These are phyloP conservation scores for Sylvilagus bachmani DNA, from an alignment of 2,113 vertebrate species.

Conservation along the genomic window DNA sequence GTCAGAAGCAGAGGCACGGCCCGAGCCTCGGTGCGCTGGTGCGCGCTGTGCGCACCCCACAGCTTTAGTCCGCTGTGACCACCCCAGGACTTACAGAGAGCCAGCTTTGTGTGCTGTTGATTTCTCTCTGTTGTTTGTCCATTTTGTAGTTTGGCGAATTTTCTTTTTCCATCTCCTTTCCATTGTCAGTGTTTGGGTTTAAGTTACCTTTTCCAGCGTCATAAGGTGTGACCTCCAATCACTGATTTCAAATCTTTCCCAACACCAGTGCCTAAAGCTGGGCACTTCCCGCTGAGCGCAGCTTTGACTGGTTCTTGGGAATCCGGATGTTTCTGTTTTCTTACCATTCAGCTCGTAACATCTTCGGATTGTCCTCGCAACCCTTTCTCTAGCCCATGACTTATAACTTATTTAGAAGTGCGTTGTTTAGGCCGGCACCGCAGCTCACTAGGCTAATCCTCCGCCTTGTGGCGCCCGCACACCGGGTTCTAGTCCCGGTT, in stretches of 20 bases:
- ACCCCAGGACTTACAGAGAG: neutral
- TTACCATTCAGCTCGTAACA: neutral
- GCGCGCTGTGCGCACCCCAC: too few species aligned
- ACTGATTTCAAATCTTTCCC: slow-evolving; percentile 36
- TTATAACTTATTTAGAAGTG: neutral
- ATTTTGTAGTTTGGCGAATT: neutral
- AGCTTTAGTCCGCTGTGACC: too few species aligned
- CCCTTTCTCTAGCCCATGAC: slow-evolving; percentile 11
- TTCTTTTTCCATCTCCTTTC: neutral
- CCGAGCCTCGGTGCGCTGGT: too few species aligned
- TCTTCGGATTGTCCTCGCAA: neutral
- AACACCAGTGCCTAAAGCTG: neutral
- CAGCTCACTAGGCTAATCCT: too few species aligned
- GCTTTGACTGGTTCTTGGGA: neutral
- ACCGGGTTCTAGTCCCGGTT: too few species aligned
- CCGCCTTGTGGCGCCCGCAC: too few species aligned
- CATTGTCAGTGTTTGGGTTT: slow-evolving; percentile 23
- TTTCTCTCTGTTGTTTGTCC: neutral
- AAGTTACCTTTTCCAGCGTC: slow-evolving; percentile 21
- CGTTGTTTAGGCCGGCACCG: neutral
- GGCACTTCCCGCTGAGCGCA: neutral
- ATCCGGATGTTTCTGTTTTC: neutral
- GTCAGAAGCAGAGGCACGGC: too few species aligned
- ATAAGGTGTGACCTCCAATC: neutral
- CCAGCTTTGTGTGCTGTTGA: neutral